Base-by-base conservation (phyloP, 2,888 invertebrate genomes). In the Leucoptera coffeella region DNA sequence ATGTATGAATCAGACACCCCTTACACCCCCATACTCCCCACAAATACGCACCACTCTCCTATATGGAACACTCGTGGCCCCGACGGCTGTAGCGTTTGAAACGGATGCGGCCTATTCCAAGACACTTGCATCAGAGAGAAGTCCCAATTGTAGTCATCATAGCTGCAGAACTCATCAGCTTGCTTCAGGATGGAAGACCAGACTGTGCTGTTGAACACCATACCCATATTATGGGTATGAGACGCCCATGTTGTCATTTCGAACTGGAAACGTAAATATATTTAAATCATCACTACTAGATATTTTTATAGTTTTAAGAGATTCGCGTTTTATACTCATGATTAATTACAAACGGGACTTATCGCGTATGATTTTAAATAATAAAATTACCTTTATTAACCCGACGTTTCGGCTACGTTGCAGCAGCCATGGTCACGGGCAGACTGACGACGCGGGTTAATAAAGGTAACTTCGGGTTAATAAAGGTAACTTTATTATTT, bases 131-230 rank as follows among this genome's bases (percentile, higher is more conserved):
- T 83, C 35, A 99, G 61, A 1, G 95, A 94, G 87, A 97, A 99
- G 47, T 99, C 97, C 97, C 97, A 99, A 52, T 99, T 99, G 58
- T 99, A 99, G 49, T 99, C 99, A 48, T 99, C 99, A 59, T 92
- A 96, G 2, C 83, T 80, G 59, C 97, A 99, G 57, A 97, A 99
- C 46, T 85, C 80, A 14, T 83, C 15, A 15, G 21, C 13, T 47
- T 94, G 86, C 14, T 75, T 77, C 45, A 85, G 79, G 22, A 97
- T 80, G 38, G 81, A 78, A 30, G 75, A 73, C 95, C 96, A 99
- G 1, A 93, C 84, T 1, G 80, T 79, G 14, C 86, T 77, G 51
- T 92, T 90, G 44, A 97, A 87, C 0, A 89, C 93, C 82, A 99
- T 95, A 1, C 96, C 99, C 97, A 99, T 97, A 54, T 99, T 99